Base-by-base conservation (phyloP, 1,140 invertebrate genomes). In the Diorhabda carinulata region DNA sequence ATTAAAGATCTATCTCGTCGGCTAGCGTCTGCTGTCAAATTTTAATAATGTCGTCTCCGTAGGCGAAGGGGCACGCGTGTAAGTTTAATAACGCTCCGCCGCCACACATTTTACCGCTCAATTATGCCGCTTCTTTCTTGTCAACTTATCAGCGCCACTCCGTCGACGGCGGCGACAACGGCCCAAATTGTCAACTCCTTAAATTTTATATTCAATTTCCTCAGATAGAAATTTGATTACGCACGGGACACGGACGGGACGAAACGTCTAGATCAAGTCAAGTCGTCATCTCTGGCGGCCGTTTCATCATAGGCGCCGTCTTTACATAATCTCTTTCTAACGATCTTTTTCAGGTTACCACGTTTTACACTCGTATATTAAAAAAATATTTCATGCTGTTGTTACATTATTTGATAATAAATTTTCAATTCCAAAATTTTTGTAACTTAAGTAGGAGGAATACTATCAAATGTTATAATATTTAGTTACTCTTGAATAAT, bases 181-280 rank as follows among this genome's bases (percentile, higher is more conserved):
- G 67, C 69, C 69, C 69, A 74, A 73, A 77, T 77, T 77, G 75
- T 77, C 75, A 75, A 69, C 73, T 77, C 75, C 73, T 77, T 75
- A 77, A 77, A 77, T 77, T 77, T 77, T 77, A 75, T 75, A 77
- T 77, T 77, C 75, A 77, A 77, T 77, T 77, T 77, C 63, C 68
- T 58, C 64, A 70, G 68, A 72, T 75, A 75, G 75, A 75, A 77
- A 77, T 77, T 75, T 77, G 75, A 77, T 77, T 77, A 77, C 65
- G 47, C n/a, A n/a, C 47, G 47, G 47, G 47, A 52, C n/a, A n/a
- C 10, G 70, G 59, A 2, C 64, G 59, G 25, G 64, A 25, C 25
- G 25, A 25, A 25, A 25, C 70, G 70, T 69, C 70, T 72, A 72
- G 70, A 64, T 69, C 70, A 72, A 72, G 67, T 72, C 60, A 10